A percentile compares a stretch with the other conserved stretches of the same genome.
phyloP scores from a whole-genome alignment of 1,140 invertebrate genomes.

The Mactra quadrangularis region DNA sequence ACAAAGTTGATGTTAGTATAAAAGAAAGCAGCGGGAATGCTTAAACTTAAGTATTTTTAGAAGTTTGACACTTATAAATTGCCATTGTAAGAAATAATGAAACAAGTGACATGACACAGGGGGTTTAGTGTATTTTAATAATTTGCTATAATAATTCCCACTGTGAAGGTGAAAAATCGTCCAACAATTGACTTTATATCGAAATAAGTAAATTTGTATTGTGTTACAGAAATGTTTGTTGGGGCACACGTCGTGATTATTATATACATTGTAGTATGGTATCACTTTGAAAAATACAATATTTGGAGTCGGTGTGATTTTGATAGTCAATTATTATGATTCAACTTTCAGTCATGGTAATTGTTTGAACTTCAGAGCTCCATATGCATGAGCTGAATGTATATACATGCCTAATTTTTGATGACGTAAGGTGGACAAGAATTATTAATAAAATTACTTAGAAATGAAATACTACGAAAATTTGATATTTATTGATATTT shows the following conservation, averaged over 20 bases:
- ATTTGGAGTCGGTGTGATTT: too few relatives aligned
- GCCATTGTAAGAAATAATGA: slow-evolving; percentile 48
- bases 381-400: too few relatives aligned
- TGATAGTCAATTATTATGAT: too few relatives aligned
- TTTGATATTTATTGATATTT: too few relatives aligned
- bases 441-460: too few relatives aligned
- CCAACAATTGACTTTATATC: slow-evolving; percentile 49
- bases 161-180: slow-evolving; percentile 50
- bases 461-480: too few relatives aligned
- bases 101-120: slow-evolving; percentile 40
- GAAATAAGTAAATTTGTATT: slow-evolving; percentile 59
- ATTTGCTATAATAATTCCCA: slow-evolving; percentile 51
- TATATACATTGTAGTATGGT: too few relatives aligned
- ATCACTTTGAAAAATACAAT: too few relatives aligned
- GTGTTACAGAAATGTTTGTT: slow-evolving; percentile 14
- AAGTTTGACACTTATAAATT: slow-evolving; percentile 62
- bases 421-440: too few relatives aligned
- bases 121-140: slow-evolving; percentile 61
- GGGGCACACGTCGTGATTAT: slow-evolving; percentile 15
- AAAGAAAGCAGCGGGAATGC: slow-evolving; percentile 38
- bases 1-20: slow-evolving; percentile 56
- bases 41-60: slow-evolving; percentile 48
- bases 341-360: too few relatives aligned
- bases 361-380: too few relatives aligned
- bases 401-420: too few relatives aligned